A percentile compares a stretch with the other conserved stretches of the same genome.
phyloP scores from a whole-genome alignment of 1,140 invertebrate species.

The Neomicropteryx cornuta region DNA sequence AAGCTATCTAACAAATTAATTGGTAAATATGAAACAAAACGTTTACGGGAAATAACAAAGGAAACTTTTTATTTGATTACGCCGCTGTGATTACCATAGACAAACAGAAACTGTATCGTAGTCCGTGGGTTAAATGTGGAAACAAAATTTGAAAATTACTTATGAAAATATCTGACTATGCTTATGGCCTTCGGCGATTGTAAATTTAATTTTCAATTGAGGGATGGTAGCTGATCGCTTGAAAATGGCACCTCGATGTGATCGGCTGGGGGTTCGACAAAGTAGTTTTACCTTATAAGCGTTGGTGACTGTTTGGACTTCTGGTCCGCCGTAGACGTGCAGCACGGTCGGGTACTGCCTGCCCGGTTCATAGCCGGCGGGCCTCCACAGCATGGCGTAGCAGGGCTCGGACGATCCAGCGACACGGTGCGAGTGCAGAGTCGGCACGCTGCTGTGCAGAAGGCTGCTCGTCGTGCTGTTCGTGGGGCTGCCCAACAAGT shows the following conservation, averaged over 20 bases:
- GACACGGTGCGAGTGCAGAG: slow-evolving; percentile 63
- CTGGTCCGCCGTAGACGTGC: slow-evolving; percentile 95
- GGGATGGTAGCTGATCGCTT: background rate
- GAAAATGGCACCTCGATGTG: background rate
- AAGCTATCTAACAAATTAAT: too few species aligned
- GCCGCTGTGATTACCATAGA: too few species aligned
- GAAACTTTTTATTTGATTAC: too few species aligned
- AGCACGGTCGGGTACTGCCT: slow-evolving; percentile 87
- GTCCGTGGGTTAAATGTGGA: too few species aligned
- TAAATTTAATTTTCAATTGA: slow-evolving; percentile 3
- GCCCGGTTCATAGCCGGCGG: slow-evolving; percentile 62
- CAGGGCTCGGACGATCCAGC: slow-evolving; percentile 63
- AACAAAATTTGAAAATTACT: too few species aligned
- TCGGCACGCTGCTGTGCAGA: slow-evolving; percentile 65
- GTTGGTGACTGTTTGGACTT: slow-evolving; percentile 95
- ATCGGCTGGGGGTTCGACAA: background rate
- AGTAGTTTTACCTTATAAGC: slow-evolving; percentile 67
- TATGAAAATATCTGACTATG: too few species aligned
- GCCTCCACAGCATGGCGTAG: slow-evolving; percentile 89
- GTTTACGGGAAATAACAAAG: too few species aligned
- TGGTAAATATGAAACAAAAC: too few species aligned
- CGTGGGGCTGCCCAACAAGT: too few species aligned
- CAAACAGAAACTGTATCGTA: too few species aligned
- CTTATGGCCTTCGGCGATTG: too few species aligned
- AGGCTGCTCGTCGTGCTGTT: too few species aligned